Percentiles rank a stretch among this genome's conserved stretches.
phyloP scores from a whole-genome alignment of 2,797 vertebrate genomes.

The Bradypodion pumilum region DNA sequence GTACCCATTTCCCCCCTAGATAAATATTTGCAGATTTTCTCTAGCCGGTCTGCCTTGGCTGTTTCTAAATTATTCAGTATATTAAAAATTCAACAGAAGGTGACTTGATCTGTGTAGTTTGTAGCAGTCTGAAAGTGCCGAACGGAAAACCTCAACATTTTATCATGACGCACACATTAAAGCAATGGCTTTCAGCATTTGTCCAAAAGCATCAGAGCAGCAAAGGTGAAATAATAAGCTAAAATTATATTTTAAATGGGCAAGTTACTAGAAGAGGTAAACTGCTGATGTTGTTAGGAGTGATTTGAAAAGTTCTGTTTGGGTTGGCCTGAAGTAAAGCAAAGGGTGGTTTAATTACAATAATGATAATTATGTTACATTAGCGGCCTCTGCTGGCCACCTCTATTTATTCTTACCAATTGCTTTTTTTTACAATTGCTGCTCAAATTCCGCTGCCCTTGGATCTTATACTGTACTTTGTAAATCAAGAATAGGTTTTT shows the following conservation, averaged over 20 bases:
- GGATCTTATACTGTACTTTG: too few relatives aligned
- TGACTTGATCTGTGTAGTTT: not conserved
- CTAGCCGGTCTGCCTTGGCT: not conserved
- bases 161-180: too few relatives aligned
- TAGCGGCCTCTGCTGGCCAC: constrained; percentile 2
- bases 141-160: too few relatives aligned
- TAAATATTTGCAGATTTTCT: not conserved
- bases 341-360: not conserved
- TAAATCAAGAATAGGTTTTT: not conserved
- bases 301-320: not conserved
- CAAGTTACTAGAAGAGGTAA: not conserved
- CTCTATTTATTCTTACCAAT: too few relatives aligned
- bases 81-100: not conserved
- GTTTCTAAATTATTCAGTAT: not conserved
- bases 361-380: not conserved
- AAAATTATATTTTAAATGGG: not conserved
- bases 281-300: not conserved
- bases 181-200: too few relatives aligned
- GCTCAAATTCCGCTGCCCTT: not conserved
- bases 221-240: not conserved
- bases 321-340: not conserved
- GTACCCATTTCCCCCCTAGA: not conserved
- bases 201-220: not conserved
- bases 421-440: too few relatives aligned
- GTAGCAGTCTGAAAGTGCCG: too few relatives aligned